These are phyloP conservation scores for Megaceryle maxima DNA, from an alignment of 2,113 vertebrate species.

Conservation along the genomic window DNA sequence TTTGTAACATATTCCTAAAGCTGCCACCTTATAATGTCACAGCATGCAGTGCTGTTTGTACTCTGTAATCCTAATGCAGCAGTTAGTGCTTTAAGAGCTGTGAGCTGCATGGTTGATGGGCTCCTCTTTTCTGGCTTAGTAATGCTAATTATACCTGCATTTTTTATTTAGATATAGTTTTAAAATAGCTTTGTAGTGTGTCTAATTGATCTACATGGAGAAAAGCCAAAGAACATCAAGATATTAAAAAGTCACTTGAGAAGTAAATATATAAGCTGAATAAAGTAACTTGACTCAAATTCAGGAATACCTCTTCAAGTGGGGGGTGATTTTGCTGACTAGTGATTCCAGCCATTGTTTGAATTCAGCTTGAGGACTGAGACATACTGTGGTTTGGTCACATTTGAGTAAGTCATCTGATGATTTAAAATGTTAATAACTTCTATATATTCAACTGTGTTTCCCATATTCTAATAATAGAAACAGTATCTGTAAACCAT, in stretches of 20 bases:
- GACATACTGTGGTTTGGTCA: neutral
- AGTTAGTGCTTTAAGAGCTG: neutral
- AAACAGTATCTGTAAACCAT: neutral
- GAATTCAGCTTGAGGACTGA: neutral
- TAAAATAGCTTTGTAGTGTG: rapidly evolving
- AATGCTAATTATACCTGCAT: neutral
- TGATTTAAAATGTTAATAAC: neutral
- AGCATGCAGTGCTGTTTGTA: neutral
- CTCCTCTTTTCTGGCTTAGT: too few species aligned
- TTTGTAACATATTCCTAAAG: neutral
- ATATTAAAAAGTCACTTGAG: neutral
- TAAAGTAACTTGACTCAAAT: neutral
- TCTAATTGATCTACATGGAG: neutral
- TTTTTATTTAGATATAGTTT: neutral
- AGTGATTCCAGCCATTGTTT: neutral
- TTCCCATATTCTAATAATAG: neutral
- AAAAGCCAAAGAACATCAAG: neutral
- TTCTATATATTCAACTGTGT: neutral
- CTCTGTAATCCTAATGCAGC: neutral
- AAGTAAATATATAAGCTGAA: neutral
- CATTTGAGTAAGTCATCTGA: neutral
- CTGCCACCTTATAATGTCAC: rapidly evolving
- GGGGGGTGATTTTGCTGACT: neutral
- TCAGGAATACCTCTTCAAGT: neutral
- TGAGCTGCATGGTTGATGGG: neutral